A percentile compares a stretch with the other conserved stretches of the same genome.
Evolutionary conservation across 2,797 vertebrate genomes (phyloP).

Genomic region (Epinephelus awoara): DNA sequence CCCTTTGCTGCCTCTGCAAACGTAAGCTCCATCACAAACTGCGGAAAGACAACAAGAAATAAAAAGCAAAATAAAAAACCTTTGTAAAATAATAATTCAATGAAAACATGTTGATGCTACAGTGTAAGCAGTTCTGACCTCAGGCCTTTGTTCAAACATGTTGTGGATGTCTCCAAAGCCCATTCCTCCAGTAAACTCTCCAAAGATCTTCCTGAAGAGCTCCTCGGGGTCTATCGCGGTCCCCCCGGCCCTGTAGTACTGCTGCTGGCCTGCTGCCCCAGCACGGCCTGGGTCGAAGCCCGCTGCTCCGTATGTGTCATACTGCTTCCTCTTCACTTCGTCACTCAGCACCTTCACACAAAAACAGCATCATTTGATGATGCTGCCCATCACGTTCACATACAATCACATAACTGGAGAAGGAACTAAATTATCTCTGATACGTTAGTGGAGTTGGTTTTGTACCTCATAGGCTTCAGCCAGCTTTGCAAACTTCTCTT

Average conservation of each 20-base stretch:
- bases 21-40: conserved; percentile 96
- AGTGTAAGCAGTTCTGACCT: conserved; percentile 51
- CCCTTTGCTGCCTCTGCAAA: conserved; percentile 96
- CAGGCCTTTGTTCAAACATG: conserved; percentile 88
- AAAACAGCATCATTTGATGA: neutral
- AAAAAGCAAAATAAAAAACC: neutral
- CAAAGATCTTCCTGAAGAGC: conserved; percentile 96
- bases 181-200: conserved; percentile 89
- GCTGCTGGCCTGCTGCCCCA: conserved; percentile 75
- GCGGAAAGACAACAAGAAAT: conserved; percentile 22
- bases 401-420: neutral
- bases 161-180: conserved; percentile 88
- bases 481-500: conserved; percentile 96
- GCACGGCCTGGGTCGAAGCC: conserved; percentile 86
- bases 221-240: conserved; percentile 91
- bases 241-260: conserved; percentile 88
- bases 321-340: conserved; percentile 94
- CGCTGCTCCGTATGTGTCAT: conserved; percentile 89
- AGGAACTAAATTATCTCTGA: neutral
- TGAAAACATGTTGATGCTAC: neutral
- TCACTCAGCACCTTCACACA: conserved; percentile 91
- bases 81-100: neutral
- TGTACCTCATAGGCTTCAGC: conserved; percentile 96
- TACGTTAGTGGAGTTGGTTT: neutral
- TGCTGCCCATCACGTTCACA: neutral